Evolutionary conservation across 2,888 invertebrate genomes (phyloP).

Genomic region (Nycteola revayana): DNA sequence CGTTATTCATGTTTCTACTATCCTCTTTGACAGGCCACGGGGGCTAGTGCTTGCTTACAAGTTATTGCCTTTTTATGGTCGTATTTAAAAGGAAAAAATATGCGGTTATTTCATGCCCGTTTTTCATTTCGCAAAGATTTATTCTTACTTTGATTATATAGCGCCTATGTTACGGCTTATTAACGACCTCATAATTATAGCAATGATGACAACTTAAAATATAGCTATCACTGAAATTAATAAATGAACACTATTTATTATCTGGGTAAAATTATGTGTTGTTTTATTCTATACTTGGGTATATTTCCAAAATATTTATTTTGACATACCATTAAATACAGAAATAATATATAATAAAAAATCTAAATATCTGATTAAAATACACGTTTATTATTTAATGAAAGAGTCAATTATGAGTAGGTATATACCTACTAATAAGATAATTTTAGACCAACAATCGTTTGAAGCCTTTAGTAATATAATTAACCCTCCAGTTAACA

Average conservation of each 20-base stretch:
- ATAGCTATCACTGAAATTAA: slow-evolving; percentile 54
- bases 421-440: no score
- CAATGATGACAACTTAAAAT: slow-evolving; percentile 64
- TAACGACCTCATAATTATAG: slow-evolving; percentile 71
- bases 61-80: slow-evolving; percentile 72
- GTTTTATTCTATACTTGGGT: no score
- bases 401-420: no score
- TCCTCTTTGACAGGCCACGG: slow-evolving; percentile 69
- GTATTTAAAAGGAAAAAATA: slow-evolving; percentile 71
- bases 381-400: no score
- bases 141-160: slow-evolving; percentile 75
- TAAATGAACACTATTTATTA: slow-evolving; percentile 43
- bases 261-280: no score
- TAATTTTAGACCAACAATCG: no score
- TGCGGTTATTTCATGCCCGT: slow-evolving; percentile 70
- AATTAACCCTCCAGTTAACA: slow-evolving; percentile 19
- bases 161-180: slow-evolving; percentile 69
- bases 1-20: slow-evolving; percentile 75
- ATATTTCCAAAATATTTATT: no score
- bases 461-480: background rate
- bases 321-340: no score
- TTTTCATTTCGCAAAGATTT: slow-evolving; percentile 73
- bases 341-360: no score
- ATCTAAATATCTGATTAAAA: no score
- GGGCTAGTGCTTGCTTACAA: slow-evolving; percentile 70